Evolutionary conservation across 1,140 invertebrate species (phyloP).

Genomic region (Sminthurides bifidus): DNA sequence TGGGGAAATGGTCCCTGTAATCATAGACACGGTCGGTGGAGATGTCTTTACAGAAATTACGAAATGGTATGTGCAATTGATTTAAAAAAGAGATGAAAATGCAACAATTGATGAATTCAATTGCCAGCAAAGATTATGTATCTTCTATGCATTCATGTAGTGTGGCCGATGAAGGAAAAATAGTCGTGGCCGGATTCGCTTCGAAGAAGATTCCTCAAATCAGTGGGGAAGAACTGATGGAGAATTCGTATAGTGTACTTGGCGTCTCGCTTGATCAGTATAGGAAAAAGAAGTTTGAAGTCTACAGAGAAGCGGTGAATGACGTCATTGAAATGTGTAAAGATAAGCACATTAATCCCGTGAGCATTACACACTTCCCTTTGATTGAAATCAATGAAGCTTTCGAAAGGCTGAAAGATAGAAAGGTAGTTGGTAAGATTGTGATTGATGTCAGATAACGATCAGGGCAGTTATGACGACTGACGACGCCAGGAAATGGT

Average conservation of each 20-base stretch:
- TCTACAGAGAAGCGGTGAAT: slow-evolving; percentile 38
- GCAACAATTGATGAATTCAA: background rate
- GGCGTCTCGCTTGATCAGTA: slow-evolving; percentile 45
- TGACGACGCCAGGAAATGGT: no score
- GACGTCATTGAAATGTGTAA: slow-evolving; percentile 43
- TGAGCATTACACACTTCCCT: slow-evolving; percentile 40
- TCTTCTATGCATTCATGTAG: slow-evolving; percentile 31
- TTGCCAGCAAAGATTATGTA: background rate
- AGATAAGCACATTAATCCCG: slow-evolving; percentile 40
- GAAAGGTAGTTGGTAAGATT: no score
- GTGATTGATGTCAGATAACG: no score
- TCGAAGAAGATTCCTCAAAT: slow-evolving; percentile 38
- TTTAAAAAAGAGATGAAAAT: background rate
- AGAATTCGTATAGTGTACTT: slow-evolving; percentile 40
- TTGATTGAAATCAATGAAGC: slow-evolving; percentile 42
- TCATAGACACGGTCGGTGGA: slow-evolving; percentile 49
- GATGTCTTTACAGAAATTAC: slow-evolving; percentile 45
- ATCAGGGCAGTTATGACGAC: no score
- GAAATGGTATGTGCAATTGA: slow-evolving; percentile 39
- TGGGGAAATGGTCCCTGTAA: slow-evolving; percentile 44
- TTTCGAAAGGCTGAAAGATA: no score
- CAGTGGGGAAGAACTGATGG: slow-evolving; percentile 34
- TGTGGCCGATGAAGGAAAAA: slow-evolving; percentile 42
- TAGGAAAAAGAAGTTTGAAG: slow-evolving; percentile 38
- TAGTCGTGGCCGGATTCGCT: slow-evolving; percentile 46